Percentiles rank a stretch among this genome's conserved stretches.
Conservation (phyloP, 2,797 vertebrate species). For the Varecia variegata region DNA sequence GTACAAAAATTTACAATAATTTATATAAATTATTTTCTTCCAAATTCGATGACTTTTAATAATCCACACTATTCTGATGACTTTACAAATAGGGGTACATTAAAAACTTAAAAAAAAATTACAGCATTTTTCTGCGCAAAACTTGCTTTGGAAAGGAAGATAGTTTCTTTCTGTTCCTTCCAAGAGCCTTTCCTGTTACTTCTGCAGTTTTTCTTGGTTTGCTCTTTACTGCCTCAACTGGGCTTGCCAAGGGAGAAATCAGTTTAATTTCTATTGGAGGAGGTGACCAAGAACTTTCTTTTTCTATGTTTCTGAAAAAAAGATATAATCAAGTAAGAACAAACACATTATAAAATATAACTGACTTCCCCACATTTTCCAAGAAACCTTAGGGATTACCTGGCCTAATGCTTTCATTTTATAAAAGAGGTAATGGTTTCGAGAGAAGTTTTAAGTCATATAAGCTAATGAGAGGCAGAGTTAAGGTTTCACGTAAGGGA, state of each 20-base stretch:
- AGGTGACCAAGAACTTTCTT: slow-evolving; percentile 83
- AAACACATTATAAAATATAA: background rate
- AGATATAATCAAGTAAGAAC: background rate
- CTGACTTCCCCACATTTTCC: background rate
- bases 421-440: background rate
- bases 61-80: slow-evolving; percentile 83
- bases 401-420: background rate
- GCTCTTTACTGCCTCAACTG: slow-evolving; percentile 76
- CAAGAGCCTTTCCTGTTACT: slow-evolving; percentile 79
- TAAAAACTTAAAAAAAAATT: slow-evolving; percentile 81
- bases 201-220: slow-evolving; percentile 82
- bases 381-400: background rate
- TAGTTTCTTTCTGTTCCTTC: slow-evolving; percentile 88
- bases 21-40: slow-evolving; percentile 91
- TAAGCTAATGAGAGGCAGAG: background rate
- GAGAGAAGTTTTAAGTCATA: background rate
- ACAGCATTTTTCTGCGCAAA: slow-evolving; percentile 94
- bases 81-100: slow-evolving; percentile 84
- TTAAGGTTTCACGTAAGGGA: background rate
- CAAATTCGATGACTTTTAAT: slow-evolving; percentile 86
- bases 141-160: slow-evolving; percentile 93
- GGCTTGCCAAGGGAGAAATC: slow-evolving; percentile 92
- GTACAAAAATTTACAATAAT: slow-evolving; percentile 91
- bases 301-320: slow-evolving; percentile 83
- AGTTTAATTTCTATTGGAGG: slow-evolving; percentile 88